phyloP scores from a whole-genome alignment of 2,888 invertebrate genomes.

The Eugnorisma glareosa region DNA sequence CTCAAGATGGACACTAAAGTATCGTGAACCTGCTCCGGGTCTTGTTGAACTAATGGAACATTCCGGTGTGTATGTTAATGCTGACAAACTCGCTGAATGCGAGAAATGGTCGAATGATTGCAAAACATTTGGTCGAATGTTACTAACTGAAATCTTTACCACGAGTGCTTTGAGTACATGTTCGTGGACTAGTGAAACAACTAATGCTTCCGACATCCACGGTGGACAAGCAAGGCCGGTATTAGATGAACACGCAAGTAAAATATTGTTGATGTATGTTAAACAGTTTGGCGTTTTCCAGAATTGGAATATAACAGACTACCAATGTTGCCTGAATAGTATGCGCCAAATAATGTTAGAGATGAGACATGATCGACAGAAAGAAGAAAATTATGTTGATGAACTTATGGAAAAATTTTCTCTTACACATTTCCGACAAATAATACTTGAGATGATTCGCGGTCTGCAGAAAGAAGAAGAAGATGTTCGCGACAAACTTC shows the following conservation, averaged over 20 bases:
- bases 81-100: background rate
- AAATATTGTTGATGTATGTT: slow-evolving; percentile 5
- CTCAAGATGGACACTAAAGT: background rate
- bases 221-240: background rate
- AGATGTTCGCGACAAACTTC: background rate
- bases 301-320: slow-evolving; percentile 3
- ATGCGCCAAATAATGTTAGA: slow-evolving; percentile 18
- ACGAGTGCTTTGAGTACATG: slow-evolving; percentile 17
- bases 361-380: slow-evolving; percentile 1
- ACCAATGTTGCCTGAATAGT: slow-evolving; percentile 6
- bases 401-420: background rate
- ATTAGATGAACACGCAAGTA: slow-evolving; percentile 13
- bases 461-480: background rate
- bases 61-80: slow-evolving; percentile 9
- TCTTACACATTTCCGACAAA: background rate
- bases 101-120: background rate
- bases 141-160: slow-evolving; percentile 15
- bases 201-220: background rate
- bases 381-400: background rate
- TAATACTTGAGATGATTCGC: background rate
- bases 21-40: background rate
- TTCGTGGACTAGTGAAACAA: background rate
- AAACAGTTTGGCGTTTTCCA: background rate
- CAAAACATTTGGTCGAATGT: background rate
- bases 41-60: background rate